Base-by-base conservation (phyloP, 2,888 invertebrate genomes). In the Iselma pallidipennis region DNA sequence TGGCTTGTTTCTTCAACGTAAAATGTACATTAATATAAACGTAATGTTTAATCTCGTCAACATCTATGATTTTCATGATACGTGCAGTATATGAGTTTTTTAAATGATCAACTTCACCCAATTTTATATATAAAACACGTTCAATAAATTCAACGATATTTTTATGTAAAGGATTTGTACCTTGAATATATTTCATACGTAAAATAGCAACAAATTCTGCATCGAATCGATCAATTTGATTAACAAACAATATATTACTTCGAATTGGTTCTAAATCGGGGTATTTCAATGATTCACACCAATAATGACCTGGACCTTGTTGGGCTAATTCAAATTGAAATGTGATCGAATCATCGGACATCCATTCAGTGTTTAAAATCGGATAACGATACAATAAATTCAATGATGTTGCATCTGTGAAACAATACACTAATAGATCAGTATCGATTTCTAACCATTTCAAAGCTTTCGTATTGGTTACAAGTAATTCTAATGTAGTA, bases 201-300 rank as follows among this genome's bases (percentile, higher is more conserved):
- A 74, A 23, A 49, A 71, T 61, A 5, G 59, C 66, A 1, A 72
- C 69, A 54, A 71, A 75, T 57, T 76, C 76, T 23, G 56, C 66
- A 4, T 31, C 58, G 26, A 49, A 66, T 37, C 31, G 5, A 21
- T 62, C 28, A 14, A 49, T 56, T 56, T 62, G 60, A 62, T 62
- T 49, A 50, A 70, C 14, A n/a, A 68, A 58, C 57, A 65, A 55
- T 28, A 31, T 50, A 19, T 72, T 60, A 7, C 70, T 71, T 45
- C 50, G 61, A 4, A 66, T 65, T 4, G 58, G 16, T 23, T 65
- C 33, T 12, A 71, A 28, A 12, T 71, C 53, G 26, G 74, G 72
- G 57, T 71, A 73, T 7, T 66, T 23, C 60, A 76, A 74, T 2
- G 68, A 72, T 66, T 76, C 70, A 55, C 76, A 76, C 76, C 76